Percentiles rank a stretch among this genome's conserved stretches.
Evolutionary conservation across 2,113 vertebrate species (phyloP).

Genomic region (Pundamilia nyererei): DNA sequence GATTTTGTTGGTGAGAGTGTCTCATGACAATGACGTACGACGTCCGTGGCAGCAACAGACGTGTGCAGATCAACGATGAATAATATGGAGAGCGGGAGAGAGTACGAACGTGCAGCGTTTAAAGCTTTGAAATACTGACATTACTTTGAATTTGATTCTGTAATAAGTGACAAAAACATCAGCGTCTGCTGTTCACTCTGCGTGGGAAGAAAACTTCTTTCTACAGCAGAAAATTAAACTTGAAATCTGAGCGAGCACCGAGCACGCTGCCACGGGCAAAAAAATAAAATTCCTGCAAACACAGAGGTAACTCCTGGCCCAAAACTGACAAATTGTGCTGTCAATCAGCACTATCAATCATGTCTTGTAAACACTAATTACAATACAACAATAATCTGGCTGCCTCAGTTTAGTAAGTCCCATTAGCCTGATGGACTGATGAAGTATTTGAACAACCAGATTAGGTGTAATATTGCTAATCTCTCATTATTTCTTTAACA

Average conservation of each 20-base stretch:
- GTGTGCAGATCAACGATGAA: rapidly evolving
- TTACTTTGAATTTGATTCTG: background rate
- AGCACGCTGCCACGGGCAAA: background rate
- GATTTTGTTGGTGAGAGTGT: background rate
- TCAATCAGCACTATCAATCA: background rate
- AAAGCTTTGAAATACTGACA: rapidly evolving
- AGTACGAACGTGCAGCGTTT: rapidly evolving
- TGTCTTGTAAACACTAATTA: background rate
- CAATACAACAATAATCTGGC: background rate
- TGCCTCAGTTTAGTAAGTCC: background rate
- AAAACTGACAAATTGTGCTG: background rate
- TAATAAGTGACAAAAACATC: background rate
- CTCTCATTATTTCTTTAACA: background rate
- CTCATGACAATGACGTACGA: background rate
- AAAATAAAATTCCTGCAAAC: rapidly evolving
- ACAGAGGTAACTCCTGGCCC: background rate
- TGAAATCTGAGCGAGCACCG: background rate
- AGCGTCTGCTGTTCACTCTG: rapidly evolving
- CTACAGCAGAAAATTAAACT: background rate
- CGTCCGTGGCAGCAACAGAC: background rate
- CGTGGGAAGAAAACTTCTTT: background rate
- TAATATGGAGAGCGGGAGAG: rapidly evolving
- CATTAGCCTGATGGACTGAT: background rate
- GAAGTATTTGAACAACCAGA: background rate
- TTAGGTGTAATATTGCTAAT: background rate